Conservation (phyloP, 2,113 vertebrate species). For the Pipa parva region DNA sequence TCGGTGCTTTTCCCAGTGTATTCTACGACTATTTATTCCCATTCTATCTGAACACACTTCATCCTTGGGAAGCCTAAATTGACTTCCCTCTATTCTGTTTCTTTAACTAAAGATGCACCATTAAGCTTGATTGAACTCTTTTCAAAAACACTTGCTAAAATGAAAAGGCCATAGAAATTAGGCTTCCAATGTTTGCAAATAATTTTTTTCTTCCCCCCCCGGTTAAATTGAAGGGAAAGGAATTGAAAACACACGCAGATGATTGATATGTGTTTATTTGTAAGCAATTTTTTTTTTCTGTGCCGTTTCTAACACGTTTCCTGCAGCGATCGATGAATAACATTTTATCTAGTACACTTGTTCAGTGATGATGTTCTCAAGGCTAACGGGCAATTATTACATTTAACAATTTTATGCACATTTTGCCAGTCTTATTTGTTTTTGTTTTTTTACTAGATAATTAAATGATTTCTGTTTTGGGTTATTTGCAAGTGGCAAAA, state of each 20-base stretch:
- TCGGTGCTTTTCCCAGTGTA: conserved; percentile 60
- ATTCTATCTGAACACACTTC: conserved; percentile 57
- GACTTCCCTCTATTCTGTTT: conserved; percentile 72
- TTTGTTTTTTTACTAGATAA: neutral
- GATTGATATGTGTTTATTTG: conserved; percentile 54
- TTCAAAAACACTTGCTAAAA: conserved; percentile 68
- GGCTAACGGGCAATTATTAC: neutral
- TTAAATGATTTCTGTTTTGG: neutral
- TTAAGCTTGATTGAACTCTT: conserved; percentile 75
- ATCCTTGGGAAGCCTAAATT: conserved; percentile 71
- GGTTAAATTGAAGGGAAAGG: conserved; percentile 65
- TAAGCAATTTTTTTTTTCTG: conserved; percentile 29
- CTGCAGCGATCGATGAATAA: conserved; percentile 1
- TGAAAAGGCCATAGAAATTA: conserved; percentile 64
- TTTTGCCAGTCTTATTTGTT: neutral
- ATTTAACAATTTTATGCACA: neutral
- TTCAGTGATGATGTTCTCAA: neutral
- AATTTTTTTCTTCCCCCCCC: conserved; percentile 65
- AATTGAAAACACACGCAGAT: conserved; percentile 60
- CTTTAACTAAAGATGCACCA: conserved; percentile 71
- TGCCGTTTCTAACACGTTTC: conserved; percentile 1
- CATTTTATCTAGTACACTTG: neutral
- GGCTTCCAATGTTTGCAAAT: conserved; percentile 71
- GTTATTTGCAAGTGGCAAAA: neutral
- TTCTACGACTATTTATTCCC: conserved; percentile 67